Evolutionary conservation across 92 coral and sea anemone genomes (phyloP).

Genomic region (Zoanthus sansibaricus): DNA sequence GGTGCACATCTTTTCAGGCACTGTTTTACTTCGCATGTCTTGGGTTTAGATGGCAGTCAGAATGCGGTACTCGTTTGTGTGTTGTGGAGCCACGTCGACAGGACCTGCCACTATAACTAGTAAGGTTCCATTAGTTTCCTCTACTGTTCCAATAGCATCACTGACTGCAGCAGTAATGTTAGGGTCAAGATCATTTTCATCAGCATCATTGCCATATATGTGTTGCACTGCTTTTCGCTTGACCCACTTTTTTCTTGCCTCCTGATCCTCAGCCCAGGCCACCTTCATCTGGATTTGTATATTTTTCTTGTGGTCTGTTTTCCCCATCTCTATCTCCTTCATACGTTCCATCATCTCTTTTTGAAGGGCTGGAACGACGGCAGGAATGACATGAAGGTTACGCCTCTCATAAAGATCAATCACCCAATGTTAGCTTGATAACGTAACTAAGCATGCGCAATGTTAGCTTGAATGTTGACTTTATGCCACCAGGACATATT

Average conservation of each 20-base stretch:
- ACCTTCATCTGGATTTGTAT: conserved; percentile 7
- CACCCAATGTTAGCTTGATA: too few species aligned
- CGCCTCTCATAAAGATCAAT: too few species aligned
- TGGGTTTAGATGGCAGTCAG: conserved; percentile 15
- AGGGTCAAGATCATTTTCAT: conserved; percentile 1
- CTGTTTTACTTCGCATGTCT: neutral
- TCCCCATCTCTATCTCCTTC: conserved; percentile 32
- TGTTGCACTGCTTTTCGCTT: conserved; percentile 52
- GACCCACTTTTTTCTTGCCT: conserved; percentile 61
- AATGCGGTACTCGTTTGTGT: conserved; percentile 16
- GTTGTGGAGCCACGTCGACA: conserved; percentile 11
- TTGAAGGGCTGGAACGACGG: conserved; percentile 53
- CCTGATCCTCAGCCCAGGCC: conserved; percentile 69
- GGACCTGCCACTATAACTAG: neutral
- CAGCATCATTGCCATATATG: conserved; percentile 63
- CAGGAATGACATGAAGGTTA: conserved; percentile 56
- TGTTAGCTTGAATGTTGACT: too few species aligned
- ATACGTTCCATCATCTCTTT: conserved; percentile 42
- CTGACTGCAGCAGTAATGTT: neutral
- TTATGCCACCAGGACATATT: too few species aligned
- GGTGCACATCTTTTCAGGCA: neutral
- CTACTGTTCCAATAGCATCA: conserved; percentile 15
- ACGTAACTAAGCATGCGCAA: too few species aligned
- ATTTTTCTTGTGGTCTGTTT: conserved; percentile 27
- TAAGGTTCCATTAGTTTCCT: neutral